Evolutionary conservation across 2,113 vertebrate species (phyloP).

Genomic region (Dermatemys mawii): DNA sequence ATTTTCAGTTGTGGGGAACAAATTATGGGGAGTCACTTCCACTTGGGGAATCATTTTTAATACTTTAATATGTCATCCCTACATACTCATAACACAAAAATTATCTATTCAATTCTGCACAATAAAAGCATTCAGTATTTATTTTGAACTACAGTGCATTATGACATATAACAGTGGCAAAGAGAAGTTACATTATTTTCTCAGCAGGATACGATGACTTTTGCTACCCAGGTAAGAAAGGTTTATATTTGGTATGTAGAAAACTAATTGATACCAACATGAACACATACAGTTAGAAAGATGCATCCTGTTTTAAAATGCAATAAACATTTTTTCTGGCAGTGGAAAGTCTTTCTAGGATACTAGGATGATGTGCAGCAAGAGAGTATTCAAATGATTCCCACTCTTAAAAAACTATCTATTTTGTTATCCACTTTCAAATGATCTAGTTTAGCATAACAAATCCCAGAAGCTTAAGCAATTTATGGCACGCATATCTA

Average conservation of each 20-base stretch:
- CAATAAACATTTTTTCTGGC: neutral
- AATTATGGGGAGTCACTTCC: no score
- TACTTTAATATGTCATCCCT: no score
- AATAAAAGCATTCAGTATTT: conserved; percentile 12
- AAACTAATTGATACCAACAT: neutral
- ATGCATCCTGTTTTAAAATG: conserved; percentile 13
- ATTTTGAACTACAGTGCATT: conserved; percentile 12
- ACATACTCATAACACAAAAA: conserved; percentile 23
- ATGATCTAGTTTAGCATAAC: neutral
- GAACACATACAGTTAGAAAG: neutral
- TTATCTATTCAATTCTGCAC: conserved; percentile 6
- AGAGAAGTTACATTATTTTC: neutral
- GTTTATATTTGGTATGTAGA: neutral
- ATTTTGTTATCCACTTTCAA: neutral
- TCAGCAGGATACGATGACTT: conserved; percentile 9
- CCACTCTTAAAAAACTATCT: neutral
- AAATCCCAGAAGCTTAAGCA: fast-evolving
- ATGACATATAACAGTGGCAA: conserved; percentile 11
- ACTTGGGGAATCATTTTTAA: no score
- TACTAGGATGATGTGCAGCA: neutral
- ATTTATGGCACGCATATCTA: neutral
- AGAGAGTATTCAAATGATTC: neutral
- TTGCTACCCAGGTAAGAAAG: conserved; percentile 12
- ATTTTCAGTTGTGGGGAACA: no score
- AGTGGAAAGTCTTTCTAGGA: neutral